These are phyloP conservation scores for Ciconia nigra DNA, from an alignment of 2,797 vertebrate species.

Conservation along the genomic window DNA sequence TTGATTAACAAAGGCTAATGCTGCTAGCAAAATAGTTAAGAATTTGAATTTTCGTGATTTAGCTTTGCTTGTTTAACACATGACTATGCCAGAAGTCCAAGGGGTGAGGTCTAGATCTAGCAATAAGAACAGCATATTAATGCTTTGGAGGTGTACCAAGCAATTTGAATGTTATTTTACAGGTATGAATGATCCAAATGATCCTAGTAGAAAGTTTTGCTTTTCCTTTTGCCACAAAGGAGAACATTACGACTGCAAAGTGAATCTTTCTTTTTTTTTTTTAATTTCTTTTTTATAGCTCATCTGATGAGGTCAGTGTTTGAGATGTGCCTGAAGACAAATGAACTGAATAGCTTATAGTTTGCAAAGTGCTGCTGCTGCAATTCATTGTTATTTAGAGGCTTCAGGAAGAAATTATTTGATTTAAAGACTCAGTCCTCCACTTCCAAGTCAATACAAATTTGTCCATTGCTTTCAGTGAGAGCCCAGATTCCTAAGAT, in stretches of 20 bases:
- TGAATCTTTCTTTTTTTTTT: background rate
- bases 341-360: background rate
- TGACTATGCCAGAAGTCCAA: background rate
- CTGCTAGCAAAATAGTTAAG: background rate
- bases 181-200: background rate
- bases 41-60: background rate
- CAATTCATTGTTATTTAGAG: background rate
- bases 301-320: background rate
- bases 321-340: background rate
- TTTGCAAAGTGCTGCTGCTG: background rate
- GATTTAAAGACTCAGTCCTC: background rate
- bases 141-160: background rate
- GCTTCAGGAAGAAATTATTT: background rate
- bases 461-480: background rate
- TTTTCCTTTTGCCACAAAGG: background rate
- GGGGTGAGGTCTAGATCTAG: background rate
- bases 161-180: background rate
- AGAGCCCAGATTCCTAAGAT: background rate
- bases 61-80: background rate
- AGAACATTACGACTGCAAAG: background rate
- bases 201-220: background rate
- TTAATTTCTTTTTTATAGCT: background rate
- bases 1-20: background rate
- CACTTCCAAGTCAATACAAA: background rate
- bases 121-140: background rate